These are phyloP conservation scores for Hephaestus fuliginosus DNA, from an alignment of 2,797 vertebrate species.

Conservation along the genomic window DNA sequence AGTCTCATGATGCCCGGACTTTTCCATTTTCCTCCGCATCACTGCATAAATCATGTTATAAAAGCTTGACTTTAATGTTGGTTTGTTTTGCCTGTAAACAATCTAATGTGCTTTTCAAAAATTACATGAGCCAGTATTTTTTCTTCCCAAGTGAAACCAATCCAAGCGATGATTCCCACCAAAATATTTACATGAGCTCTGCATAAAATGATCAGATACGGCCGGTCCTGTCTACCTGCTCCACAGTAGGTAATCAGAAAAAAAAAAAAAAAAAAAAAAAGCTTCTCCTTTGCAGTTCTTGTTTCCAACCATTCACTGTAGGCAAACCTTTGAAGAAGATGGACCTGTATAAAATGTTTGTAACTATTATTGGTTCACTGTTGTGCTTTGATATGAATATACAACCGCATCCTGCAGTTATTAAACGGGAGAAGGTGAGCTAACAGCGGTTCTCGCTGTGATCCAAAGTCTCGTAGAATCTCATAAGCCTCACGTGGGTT, in stretches of 20 bases:
- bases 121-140: not conserved
- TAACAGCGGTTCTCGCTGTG: constrained; percentile 7
- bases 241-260: constrained; percentile 22
- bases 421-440: constrained; percentile 37
- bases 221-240: constrained; percentile 18
- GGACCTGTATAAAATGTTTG: constrained; percentile 22
- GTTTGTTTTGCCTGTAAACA: constrained; percentile 30
- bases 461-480: constrained; percentile 1
- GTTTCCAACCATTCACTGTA: constrained; percentile 33
- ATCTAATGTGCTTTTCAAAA: constrained; percentile 25
- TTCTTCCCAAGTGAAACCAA: constrained; percentile 8
- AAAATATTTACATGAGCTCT: constrained; percentile 28
- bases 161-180: constrained; percentile 4
- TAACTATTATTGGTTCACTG: constrained; percentile 20
- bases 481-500: not conserved
- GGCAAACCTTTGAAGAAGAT: constrained; percentile 45
- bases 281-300: constrained; percentile 27
- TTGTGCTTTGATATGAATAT: constrained; percentile 42
- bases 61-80: constrained; percentile 29
- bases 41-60: constrained; percentile 22
- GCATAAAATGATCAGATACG: constrained; percentile 25
- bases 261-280: not conserved
- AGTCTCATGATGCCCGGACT: constrained; percentile 19
- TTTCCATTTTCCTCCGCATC: constrained; percentile 20
- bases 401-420: constrained; percentile 11